phyloP scores from a whole-genome alignment of 2,797 vertebrate genomes.

The Lindbergichthys nudifrons region DNA sequence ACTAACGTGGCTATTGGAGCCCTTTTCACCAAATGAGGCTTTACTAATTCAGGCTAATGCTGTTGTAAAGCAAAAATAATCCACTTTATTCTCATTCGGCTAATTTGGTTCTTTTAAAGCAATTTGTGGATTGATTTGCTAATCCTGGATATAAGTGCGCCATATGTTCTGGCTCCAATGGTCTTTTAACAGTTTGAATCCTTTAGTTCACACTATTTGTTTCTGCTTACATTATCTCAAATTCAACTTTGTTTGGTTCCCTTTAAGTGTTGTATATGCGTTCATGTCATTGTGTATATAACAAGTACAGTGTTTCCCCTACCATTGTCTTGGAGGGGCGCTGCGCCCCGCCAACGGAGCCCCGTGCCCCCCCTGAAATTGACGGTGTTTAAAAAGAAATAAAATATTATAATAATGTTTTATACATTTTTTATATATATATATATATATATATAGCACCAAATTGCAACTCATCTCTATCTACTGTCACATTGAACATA shows the following conservation, averaged over 20 bases:
- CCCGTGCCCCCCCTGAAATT: no score
- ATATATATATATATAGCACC: no score
- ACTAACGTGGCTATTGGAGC: background rate
- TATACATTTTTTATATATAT: no score
- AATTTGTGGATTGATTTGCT: conserved; percentile 8
- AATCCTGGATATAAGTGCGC: conserved; percentile 8
- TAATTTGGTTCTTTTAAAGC: conserved; percentile 4
- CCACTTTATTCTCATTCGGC: conserved; percentile 9
- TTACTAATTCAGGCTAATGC: background rate
- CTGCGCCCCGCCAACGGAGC: no score
- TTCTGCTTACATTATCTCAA: background rate
- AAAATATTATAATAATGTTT: no score
- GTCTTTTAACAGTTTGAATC: background rate
- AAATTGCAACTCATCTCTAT: no score
- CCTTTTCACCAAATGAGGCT: background rate
- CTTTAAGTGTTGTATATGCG: background rate
- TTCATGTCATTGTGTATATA: background rate
- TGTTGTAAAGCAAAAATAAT: background rate
- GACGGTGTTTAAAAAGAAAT: no score
- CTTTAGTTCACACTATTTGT: background rate
- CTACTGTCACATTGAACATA: no score
- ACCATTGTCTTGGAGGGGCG: no score
- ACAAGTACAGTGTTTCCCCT: no score
- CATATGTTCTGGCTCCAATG: background rate
- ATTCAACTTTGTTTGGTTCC: background rate